Conservation (phyloP, 2,113 vertebrate species). For the Herpetotheres cachinnans region DNA sequence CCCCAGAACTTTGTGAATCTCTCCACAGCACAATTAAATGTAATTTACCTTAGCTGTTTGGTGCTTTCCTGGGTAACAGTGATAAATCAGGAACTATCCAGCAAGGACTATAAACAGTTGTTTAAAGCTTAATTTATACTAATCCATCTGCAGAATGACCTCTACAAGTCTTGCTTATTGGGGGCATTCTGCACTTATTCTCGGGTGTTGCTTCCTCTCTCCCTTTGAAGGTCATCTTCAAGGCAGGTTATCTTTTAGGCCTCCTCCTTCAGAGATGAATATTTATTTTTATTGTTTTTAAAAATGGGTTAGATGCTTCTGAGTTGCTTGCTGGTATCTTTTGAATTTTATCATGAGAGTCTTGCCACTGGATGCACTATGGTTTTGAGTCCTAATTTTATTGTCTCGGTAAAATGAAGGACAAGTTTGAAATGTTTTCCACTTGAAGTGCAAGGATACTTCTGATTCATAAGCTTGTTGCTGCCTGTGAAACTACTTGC, state of each 20-base stretch:
- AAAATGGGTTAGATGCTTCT: background rate
- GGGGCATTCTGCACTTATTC: background rate
- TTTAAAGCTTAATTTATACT: background rate
- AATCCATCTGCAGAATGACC: background rate
- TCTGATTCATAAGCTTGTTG: background rate
- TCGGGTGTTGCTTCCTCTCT: background rate
- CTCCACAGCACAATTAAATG: background rate
- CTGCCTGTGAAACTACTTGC: background rate
- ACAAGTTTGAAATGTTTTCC: background rate
- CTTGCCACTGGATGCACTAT: background rate
- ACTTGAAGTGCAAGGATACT: background rate
- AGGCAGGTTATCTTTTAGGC: background rate
- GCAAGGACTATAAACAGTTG: background rate
- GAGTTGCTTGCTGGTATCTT: background rate
- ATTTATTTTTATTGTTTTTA: slow-evolving; percentile 23
- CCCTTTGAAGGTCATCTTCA: background rate
- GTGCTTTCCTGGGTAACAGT: background rate
- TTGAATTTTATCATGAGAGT: background rate
- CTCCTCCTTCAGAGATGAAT: background rate
- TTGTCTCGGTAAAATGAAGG: background rate
- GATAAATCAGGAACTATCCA: background rate
- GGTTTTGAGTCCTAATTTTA: background rate
- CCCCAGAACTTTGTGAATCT: background rate
- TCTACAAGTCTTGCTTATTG: background rate
- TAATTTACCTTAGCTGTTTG: background rate